A percentile compares a stretch with the other conserved stretches of the same genome.
phyloP scores from a whole-genome alignment of 2,797 vertebrate species.

The Rhinatrema bivittatum region DNA sequence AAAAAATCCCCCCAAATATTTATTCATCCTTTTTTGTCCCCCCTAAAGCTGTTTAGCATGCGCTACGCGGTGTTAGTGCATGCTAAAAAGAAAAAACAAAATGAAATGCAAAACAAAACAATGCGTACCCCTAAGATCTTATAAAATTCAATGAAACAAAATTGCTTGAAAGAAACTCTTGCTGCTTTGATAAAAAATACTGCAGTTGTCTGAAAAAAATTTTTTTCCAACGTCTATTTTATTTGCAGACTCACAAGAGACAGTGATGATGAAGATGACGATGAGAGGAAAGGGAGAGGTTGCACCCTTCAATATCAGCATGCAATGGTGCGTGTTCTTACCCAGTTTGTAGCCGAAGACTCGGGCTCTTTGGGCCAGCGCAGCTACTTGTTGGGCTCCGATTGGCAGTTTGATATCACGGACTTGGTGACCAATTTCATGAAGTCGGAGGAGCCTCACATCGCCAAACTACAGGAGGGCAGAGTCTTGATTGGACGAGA shows the following conservation, averaged over 20 bases:
- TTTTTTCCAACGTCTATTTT: neutral
- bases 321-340: slow-evolving; percentile 80
- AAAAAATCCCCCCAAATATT: too few relatives aligned
- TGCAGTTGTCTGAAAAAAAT: too few relatives aligned
- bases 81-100: too few relatives aligned
- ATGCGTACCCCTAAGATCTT: too few relatives aligned
- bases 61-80: too few relatives aligned
- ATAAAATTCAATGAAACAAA: too few relatives aligned
- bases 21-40: too few relatives aligned
- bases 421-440: slow-evolving; percentile 83
- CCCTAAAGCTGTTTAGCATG: too few relatives aligned
- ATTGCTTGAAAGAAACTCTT: too few relatives aligned
- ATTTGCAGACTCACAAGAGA: slow-evolving; percentile 66
- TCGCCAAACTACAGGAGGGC: slow-evolving; percentile 72
- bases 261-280: slow-evolving; percentile 87
- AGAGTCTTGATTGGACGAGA: slow-evolving; percentile 75
- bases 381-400: slow-evolving; percentile 70
- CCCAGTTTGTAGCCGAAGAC: slow-evolving; percentile 81
- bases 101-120: too few relatives aligned
- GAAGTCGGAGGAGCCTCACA: slow-evolving; percentile 76
- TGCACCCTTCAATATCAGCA: slow-evolving; percentile 88
- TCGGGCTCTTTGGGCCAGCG: slow-evolving; percentile 66
- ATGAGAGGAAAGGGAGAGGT: slow-evolving; percentile 73
- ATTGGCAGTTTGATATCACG: slow-evolving; percentile 91
- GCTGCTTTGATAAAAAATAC: too few relatives aligned